Evolutionary conservation across 2,888 invertebrate species (phyloP).

Genomic region (Diaphora mendica): DNA sequence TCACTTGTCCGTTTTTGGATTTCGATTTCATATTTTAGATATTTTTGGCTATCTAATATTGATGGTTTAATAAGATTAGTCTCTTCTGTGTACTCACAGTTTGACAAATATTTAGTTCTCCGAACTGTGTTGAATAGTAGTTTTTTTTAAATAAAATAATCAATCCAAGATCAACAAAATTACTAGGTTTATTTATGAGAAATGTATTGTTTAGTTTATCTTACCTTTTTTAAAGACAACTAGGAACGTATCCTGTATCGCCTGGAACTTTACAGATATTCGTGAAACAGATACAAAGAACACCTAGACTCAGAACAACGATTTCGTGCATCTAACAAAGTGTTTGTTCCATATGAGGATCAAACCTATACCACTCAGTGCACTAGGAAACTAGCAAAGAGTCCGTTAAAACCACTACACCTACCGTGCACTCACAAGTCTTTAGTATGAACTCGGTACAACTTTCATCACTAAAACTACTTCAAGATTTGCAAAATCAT

Average conservation of each 20-base stretch:
- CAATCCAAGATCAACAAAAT: background rate
- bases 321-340: too few species aligned
- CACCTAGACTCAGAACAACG: too few species aligned
- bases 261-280: too few species aligned
- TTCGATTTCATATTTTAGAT: background rate
- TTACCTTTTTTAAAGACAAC: too few species aligned
- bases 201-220: too few species aligned
- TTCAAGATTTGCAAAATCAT: background rate
- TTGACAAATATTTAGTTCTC: background rate
- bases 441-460: background rate
- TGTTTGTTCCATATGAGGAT: too few species aligned
- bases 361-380: too few species aligned
- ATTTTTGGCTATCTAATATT: background rate
- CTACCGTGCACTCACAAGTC: background rate
- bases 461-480: background rate
- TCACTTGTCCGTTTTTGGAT: constrained; percentile 9
- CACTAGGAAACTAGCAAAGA: too few species aligned
- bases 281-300: too few species aligned
- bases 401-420: too few species aligned
- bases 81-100: background rate
- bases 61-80: background rate
- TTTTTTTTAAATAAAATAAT: background rate
- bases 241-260: too few species aligned
- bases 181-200: background rate
- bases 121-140: too few species aligned